These are phyloP conservation scores for Nemoura dubitans DNA, from an alignment of 2,888 invertebrate genomes.

Conservation along the genomic window DNA sequence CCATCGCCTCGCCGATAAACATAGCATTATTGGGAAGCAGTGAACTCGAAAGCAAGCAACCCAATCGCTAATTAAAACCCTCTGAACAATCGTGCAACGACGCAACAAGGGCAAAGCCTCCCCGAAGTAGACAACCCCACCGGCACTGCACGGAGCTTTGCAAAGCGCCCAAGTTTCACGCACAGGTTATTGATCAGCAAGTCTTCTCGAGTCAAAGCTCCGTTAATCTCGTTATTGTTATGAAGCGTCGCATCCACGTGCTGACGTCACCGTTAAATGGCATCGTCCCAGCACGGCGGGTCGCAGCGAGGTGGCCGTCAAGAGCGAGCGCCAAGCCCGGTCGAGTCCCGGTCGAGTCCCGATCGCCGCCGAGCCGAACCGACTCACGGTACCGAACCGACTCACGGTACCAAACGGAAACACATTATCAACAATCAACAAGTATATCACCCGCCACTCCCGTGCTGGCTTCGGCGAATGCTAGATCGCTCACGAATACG, in stretches of 20 bases:
- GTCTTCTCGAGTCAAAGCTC: neutral
- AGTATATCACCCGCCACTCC: neutral
- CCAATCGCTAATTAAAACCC: neutral
- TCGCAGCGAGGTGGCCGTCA: neutral
- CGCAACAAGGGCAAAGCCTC: neutral
- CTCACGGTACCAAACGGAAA: neutral
- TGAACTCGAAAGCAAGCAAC: neutral
- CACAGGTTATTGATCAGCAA: neutral
- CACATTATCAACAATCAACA: neutral
- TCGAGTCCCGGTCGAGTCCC: neutral
- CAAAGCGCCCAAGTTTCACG: neutral
- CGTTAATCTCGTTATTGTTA: neutral
- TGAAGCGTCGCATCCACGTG: neutral
- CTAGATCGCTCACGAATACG: neutral
- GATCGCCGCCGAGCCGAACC: too few species aligned
- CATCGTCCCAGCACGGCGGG: neutral
- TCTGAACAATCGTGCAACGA: neutral
- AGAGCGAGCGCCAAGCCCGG: neutral
- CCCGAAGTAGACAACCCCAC: neutral
- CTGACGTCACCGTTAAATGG: neutral
- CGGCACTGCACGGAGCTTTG: neutral
- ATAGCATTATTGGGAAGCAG: constrained; percentile 12
- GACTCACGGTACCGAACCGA: too few species aligned
- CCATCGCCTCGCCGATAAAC: neutral
- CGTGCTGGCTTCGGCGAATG: neutral